Evolutionary conservation across 2,797 vertebrate genomes (phyloP), one percentile per base, ranked within the genome.

Genomic region (Sphenodon punctatus): DNA sequence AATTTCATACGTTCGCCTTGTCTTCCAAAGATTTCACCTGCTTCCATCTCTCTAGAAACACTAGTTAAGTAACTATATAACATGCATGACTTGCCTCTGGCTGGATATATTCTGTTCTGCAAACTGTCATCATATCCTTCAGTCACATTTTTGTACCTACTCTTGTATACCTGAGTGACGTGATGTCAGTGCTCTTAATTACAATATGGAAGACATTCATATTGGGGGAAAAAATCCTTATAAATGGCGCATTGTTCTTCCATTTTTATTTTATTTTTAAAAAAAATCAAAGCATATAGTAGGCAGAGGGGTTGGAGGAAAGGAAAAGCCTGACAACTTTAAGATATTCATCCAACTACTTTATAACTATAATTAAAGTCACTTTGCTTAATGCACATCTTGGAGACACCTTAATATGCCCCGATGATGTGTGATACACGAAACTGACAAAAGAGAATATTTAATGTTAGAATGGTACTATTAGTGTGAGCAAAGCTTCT

Each of bases 231-330:
- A 71, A 89, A 67, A 86, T 58, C 78, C 66, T 79, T 88, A 42
- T 77, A 93, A 87, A 82, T 78, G 3, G 46, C 36, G 56, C 82
- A 74, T 20, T 23, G 32, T 46, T 85, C 17, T 72, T 42, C 76
- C 85, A 79, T 85, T 78, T 88, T 88, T 85, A 88, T 80, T 71
- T 78, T 89, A 61, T 83, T 82, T 69, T 38, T 41, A 32, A 72
- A 39, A 46, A 93, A 88, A 89, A 63, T 10, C 42, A 83, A 87
- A 87, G 43, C 15, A 51, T 78, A 51, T 30, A n/a, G 53, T 27
- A 53, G n/a, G 14, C 10, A 87, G 89, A 87, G 34, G 11, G 43
- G 45, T 43, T 53, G 78, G 19, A 13, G 72, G 32, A 83, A 75
- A 51, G 63, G 45, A 81, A 75, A 72, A 32, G 6, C 77, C 79